Evolutionary conservation across 2,797 vertebrate genomes (phyloP), one percentile per base, ranked within the genome.

Genomic region (Coracias cyanogaster): DNA sequence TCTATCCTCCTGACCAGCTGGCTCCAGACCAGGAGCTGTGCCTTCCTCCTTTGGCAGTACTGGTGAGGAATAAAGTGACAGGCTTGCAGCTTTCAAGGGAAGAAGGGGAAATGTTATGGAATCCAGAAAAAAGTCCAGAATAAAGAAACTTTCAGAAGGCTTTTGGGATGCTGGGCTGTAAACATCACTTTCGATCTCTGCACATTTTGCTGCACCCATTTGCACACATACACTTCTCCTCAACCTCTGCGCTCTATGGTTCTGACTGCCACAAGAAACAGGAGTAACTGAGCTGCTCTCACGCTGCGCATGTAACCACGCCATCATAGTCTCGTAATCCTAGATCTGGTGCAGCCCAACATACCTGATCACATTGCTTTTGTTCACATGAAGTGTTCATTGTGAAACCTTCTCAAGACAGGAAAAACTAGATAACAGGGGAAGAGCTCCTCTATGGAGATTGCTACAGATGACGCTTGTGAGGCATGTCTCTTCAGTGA

Each of bases 371-470:
- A 49, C 54, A 91, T 86, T 12, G 5, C 64, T 81, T 80, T 37
- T 85, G 61, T 85, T 91, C 84, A 74, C 54, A 37, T 45, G 57
- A 73, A 92, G 46, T 19, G 41, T 33, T 89, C 69, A 48, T 96
- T 95, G 76, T 76, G 91, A 94, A 97, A 95, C 31, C 25, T 35
- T 55, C 51, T 80, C 70, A 74, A 78, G 80, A 96, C 93, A 91
- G 61, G 94, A 96, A 96, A 97, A 93, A 94, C 94, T 55, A 86
- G 87, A 17, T 88, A 94, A 81, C 10, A 82, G 28, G 71, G 64
- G 45, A 96, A 96, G 87, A 88, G 71, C 28, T 92, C 16, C 71
- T 76, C 51, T 60, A 22, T 62, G 51, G 62, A 87, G 82, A 66
- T 24, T 94, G 71, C 74, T 78, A 90, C 74, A 77, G 80, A 57